These are phyloP conservation scores for Cryptosula pallasiana DNA, from an alignment of 2,888 invertebrate species.

Conservation along the genomic window DNA sequence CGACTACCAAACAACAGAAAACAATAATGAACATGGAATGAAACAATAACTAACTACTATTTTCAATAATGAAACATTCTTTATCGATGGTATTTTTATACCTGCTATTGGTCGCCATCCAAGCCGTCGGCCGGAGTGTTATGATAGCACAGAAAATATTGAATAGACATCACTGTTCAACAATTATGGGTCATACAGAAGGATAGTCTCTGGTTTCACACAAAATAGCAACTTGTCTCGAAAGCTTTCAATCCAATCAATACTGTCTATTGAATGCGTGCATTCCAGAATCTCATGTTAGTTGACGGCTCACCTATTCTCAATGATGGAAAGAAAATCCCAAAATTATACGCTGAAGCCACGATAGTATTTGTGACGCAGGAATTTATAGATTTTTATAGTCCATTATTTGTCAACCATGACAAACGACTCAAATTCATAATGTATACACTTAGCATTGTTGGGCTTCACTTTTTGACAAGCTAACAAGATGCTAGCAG, in stretches of 20 bases:
- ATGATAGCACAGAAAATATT: background rate
- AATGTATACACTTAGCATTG: background rate
- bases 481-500: background rate
- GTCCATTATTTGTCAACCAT: background rate
- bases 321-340: background rate
- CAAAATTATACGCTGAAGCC: too few relatives aligned
- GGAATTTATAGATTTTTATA: too few relatives aligned
- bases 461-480: background rate
- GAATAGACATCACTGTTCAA: background rate
- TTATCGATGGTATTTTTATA: constrained; percentile 17
- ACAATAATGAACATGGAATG: background rate
- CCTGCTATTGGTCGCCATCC: background rate
- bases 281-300: background rate
- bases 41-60: background rate
- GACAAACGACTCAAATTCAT: background rate
- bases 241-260: background rate
- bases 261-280: background rate
- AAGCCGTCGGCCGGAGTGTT: background rate
- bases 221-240: background rate
- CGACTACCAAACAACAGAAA: background rate
- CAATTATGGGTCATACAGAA: background rate
- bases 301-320: background rate
- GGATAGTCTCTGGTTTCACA: background rate
- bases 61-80: constrained; percentile 8
- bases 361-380: too few relatives aligned